Conservation (phyloP, 2,113 vertebrate genomes). For the Argyrosomus japonicus region DNA sequence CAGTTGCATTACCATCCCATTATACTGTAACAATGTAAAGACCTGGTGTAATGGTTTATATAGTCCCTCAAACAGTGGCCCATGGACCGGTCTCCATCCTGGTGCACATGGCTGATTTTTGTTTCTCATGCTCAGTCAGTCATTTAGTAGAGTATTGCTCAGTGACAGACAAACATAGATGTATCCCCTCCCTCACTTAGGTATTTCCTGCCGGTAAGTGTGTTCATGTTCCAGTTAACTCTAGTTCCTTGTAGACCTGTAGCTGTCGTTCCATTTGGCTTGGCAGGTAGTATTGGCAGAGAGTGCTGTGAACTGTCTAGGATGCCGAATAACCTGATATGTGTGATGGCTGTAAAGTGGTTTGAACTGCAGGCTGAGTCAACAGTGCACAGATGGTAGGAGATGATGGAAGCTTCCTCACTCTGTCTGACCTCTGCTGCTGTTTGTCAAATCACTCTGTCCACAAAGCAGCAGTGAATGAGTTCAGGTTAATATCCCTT, state of each 20-base stretch:
- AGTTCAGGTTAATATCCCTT: conserved; percentile 1
- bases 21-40: neutral
- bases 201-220: neutral
- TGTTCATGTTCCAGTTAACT: neutral
- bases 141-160: neutral
- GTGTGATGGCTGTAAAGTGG: conserved; percentile 31
- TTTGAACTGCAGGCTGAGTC: conserved; percentile 25
- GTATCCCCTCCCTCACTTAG: neutral
- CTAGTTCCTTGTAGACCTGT: neutral
- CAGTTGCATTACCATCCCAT: no score
- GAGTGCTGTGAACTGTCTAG: neutral
- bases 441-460: conserved; percentile 30
- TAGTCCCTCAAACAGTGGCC: neutral
- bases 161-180: neutral
- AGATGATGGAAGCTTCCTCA: neutral
- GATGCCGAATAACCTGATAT: conserved; percentile 12
- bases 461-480: neutral
- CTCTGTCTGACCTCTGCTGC: neutral
- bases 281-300: neutral
- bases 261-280: conserved; percentile 1
- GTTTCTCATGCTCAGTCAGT: neutral
- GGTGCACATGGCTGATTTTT: conserved; percentile 1
- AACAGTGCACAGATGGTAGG: conserved; percentile 60
- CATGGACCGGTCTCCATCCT: neutral
- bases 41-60: neutral